Percentiles rank a stretch among this genome's conserved stretches.
phyloP scores from a whole-genome alignment of 2,797 vertebrate genomes.

The Sebastes hubbsi region DNA sequence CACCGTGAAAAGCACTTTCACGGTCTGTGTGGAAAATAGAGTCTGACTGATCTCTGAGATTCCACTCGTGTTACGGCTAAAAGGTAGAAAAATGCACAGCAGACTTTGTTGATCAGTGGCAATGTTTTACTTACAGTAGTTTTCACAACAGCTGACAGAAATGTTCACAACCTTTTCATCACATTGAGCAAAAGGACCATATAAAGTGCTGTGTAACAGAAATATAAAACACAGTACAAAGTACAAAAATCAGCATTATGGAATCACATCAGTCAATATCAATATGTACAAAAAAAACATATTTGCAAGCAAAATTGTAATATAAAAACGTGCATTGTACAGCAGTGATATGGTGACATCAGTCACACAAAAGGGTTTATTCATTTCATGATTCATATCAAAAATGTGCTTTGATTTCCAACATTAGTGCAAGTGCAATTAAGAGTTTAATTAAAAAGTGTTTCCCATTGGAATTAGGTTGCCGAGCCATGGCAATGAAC shows the following conservation, averaged over 20 bases:
- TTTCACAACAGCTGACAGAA: conserved; percentile 31
- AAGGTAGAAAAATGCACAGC: conserved; percentile 19
- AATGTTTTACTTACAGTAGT: conserved; percentile 51
- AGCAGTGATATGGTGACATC: background rate
- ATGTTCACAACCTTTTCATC: conserved; percentile 32
- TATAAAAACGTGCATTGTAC: background rate
- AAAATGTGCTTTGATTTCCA: conserved; percentile 15
- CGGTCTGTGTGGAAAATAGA: conserved; percentile 2
- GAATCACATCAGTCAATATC: conserved; percentile 17
- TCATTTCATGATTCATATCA: background rate
- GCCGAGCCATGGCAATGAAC: background rate
- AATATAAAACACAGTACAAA: conserved; percentile 20
- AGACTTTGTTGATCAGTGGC: conserved; percentile 8
- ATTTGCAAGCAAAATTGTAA: background rate
- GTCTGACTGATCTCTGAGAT: background rate
- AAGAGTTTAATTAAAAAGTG: background rate
- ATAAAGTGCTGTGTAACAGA: conserved; percentile 65
- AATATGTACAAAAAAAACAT: conserved; percentile 32
- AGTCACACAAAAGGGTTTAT: background rate
- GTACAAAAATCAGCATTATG: conserved; percentile 5
- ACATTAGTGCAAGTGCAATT: conserved; percentile 28
- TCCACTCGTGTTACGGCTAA: background rate
- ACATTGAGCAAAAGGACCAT: conserved; percentile 3
- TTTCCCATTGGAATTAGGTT: conserved; percentile 1
- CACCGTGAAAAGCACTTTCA: conserved; percentile 7